These are phyloP conservation scores for Caenorhabditis japonica DNA, from an alignment of 2,888 invertebrate genomes.

Conservation along the genomic window DNA sequence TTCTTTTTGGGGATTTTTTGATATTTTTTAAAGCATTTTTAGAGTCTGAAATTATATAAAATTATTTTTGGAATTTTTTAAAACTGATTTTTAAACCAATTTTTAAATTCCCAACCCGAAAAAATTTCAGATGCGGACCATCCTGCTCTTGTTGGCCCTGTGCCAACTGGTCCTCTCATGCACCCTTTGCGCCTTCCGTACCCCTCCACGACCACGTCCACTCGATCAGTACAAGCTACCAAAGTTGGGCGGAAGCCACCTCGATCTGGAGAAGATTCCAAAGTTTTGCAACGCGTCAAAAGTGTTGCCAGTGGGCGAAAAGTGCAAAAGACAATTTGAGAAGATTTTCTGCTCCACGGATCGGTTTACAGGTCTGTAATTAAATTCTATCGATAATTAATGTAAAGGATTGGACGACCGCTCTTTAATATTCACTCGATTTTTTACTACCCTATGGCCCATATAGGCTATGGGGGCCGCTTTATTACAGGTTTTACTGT, in stretches of 20 bases:
- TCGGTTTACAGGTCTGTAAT: constrained; percentile 40
- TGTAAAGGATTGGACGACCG: no score
- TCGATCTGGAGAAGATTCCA: constrained; percentile 57
- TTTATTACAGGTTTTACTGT: no score
- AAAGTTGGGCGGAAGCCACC: constrained; percentile 36
- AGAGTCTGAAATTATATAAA: no score
- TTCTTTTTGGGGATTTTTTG: no score
- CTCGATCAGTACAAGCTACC: constrained; percentile 76
- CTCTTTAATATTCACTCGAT: no score
- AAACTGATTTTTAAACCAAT: no score
- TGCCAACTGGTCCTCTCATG: constrained; percentile 41
- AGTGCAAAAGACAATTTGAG: constrained; percentile 66
- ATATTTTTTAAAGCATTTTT: no score
- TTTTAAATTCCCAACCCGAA: no score
- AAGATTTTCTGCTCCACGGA: constrained; percentile 72
- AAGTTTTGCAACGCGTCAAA: constrained; percentile 59
- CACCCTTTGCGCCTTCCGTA: constrained; percentile 64
- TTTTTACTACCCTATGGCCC: no score
- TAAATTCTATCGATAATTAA: neutral
- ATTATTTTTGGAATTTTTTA: no score
- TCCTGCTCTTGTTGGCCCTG: constrained; percentile 7
- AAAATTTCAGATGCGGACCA: constrained; percentile 2
- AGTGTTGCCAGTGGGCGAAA: constrained; percentile 49
- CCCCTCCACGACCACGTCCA: constrained; percentile 71
- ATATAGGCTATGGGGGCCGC: no score